phyloP scores from a whole-genome alignment of 2,797 vertebrate species.

The Lithobates sylvaticus region DNA sequence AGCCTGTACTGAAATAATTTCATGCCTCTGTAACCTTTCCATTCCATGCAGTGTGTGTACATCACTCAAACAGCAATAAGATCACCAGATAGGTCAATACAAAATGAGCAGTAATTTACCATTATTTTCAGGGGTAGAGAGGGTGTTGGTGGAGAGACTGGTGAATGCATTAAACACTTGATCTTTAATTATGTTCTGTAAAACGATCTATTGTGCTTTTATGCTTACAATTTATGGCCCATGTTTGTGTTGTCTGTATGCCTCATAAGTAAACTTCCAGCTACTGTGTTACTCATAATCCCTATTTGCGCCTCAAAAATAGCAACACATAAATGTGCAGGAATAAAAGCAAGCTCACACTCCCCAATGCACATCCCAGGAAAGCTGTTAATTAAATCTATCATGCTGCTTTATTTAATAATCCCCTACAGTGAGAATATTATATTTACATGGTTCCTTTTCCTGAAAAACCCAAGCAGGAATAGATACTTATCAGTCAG shows the following conservation, averaged over 20 bases:
- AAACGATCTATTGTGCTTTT: not conserved
- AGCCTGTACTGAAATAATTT: conserved; percentile 7
- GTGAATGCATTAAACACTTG: not conserved
- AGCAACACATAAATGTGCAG: conserved; percentile 15
- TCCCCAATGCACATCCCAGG: conserved; percentile 19
- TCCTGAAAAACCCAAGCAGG: not conserved
- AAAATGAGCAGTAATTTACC: not conserved
- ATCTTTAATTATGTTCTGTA: not conserved
- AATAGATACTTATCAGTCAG: conserved; percentile 13
- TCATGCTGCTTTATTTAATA: conserved; percentile 45
- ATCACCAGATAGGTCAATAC: not conserved
- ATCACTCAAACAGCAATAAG: not conserved
- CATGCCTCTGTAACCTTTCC: conserved; percentile 3
- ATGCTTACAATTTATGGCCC: conserved; percentile 3
- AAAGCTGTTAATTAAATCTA: conserved; percentile 46
- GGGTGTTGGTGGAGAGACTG: not conserved
- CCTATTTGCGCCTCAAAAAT: conserved; percentile 15
- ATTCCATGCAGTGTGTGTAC: not conserved
- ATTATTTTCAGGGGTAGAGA: not conserved
- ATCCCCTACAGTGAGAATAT: conserved; percentile 48
- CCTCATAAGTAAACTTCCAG: not conserved
- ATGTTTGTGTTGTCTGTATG: not conserved
- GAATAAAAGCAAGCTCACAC: conserved; percentile 18
- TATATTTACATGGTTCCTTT: conserved; percentile 21
- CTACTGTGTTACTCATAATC: conserved; percentile 25